Percentiles rank a stretch among this genome's conserved stretches.
Conservation (phyloP, 2,113 vertebrate species). For the Mirza zaza region DNA sequence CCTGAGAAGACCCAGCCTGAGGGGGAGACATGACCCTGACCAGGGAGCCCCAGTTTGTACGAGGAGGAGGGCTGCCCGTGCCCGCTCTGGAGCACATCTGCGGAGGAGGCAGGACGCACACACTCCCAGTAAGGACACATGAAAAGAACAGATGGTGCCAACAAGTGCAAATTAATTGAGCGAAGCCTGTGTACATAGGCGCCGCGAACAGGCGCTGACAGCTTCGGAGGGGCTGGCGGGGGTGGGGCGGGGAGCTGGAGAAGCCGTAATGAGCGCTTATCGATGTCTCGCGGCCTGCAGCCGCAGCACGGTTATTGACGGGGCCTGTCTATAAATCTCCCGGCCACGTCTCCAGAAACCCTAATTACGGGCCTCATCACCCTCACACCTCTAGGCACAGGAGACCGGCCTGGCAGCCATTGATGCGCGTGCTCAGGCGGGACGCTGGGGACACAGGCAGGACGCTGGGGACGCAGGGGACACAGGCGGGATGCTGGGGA, state of each 20-base stretch:
- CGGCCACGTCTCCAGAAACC: slow-evolving; percentile 53
- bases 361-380: slow-evolving; percentile 74
- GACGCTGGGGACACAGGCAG: not conserved
- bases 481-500: too few species aligned
- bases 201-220: slow-evolving; percentile 57
- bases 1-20: not conserved
- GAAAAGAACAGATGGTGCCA: slow-evolving; percentile 75
- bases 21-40: not conserved
- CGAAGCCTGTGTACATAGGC: slow-evolving; percentile 61
- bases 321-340: slow-evolving; percentile 75
- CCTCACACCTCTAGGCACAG: slow-evolving; percentile 67
- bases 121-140: not conserved
- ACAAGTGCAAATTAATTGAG: slow-evolving; percentile 79
- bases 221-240: not conserved
- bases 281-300: slow-evolving; percentile 57
- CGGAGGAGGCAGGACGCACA: slow-evolving; percentile 21
- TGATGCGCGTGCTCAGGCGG: not conserved
- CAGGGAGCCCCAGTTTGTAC: not conserved
- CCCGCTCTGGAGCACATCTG: not conserved
- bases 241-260: not conserved
- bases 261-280: slow-evolving; percentile 63
- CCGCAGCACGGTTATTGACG: slow-evolving; percentile 55
- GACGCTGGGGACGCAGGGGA: too few species aligned
- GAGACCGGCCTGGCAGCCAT: not conserved
- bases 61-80: not conserved